phyloP scores from a whole-genome alignment of 2,888 invertebrate genomes.

The Globia sparganii region DNA sequence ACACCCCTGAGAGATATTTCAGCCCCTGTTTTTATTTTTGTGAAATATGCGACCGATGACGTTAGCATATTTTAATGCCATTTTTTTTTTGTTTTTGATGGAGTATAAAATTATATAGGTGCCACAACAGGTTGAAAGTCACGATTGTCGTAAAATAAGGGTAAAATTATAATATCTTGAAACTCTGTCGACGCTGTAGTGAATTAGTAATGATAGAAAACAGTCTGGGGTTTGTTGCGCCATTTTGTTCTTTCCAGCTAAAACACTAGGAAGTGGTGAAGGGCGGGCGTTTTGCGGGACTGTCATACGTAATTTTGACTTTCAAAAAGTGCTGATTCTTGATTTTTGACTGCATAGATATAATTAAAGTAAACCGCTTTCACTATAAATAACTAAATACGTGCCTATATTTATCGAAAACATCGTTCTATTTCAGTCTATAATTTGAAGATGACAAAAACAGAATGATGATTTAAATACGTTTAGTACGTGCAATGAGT shows the following conservation, averaged over 20 bases:
- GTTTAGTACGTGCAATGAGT: background rate
- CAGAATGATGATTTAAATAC: background rate
- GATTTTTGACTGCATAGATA: no score
- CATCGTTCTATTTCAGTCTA: no score
- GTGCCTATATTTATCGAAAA: no score
- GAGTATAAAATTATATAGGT: conserved; percentile 20
- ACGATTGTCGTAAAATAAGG: background rate
- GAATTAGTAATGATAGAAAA: background rate
- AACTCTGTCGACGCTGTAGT: background rate
- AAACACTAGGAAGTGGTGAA: background rate
- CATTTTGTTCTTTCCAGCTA: no score
- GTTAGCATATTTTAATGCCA: conserved; percentile 72
- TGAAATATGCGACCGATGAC: conserved; percentile 71
- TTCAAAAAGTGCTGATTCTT: background rate
- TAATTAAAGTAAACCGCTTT: no score
- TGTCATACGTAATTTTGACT: background rate
- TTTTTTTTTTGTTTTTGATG: conserved; percentile 44
- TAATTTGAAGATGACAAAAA: background rate
- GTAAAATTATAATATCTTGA: background rate
- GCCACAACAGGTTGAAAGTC: background rate
- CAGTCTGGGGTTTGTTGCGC: no score
- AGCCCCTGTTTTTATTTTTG: conserved; percentile 74
- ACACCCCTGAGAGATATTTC: conserved; percentile 76
- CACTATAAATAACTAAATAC: no score
- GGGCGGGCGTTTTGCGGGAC: no score